Conservation (phyloP, 2,113 vertebrate species). For the Tonatia bakeri region DNA sequence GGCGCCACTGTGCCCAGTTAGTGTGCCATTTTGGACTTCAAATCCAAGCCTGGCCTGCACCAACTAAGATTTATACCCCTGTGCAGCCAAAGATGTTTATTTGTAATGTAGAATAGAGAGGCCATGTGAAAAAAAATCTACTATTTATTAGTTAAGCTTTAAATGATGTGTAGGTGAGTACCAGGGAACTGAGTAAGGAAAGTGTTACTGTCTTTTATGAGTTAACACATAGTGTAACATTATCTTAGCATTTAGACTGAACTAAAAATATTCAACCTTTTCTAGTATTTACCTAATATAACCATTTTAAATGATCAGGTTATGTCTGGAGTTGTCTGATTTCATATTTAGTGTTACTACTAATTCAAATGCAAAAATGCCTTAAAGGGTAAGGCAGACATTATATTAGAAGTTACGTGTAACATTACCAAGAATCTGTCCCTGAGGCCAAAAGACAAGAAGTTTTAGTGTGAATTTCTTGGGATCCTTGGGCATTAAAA, state of each 20-base stretch:
- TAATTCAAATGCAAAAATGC: neutral
- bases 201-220: neutral
- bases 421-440: neutral
- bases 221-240: neutral
- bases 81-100: neutral
- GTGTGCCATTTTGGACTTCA: neutral
- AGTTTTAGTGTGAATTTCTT: slow-evolving; percentile 1
- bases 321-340: neutral
- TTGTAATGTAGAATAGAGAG: neutral
- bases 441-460: neutral
- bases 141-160: neutral
- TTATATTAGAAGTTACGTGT: neutral
- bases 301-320: neutral
- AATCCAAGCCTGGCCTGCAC: neutral
- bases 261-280: neutral
- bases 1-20: neutral
- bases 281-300: neutral
- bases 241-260: neutral
- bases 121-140: neutral
- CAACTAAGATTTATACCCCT: neutral
- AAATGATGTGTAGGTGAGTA: neutral
- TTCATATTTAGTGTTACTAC: neutral
- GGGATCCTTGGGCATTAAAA: neutral
- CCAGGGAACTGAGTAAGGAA: neutral
- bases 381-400: neutral